Percentiles rank a stretch among this genome's conserved stretches.
Evolutionary conservation across 2,797 vertebrate genomes (phyloP).

Genomic region (Neomorphus geoffroyi): DNA sequence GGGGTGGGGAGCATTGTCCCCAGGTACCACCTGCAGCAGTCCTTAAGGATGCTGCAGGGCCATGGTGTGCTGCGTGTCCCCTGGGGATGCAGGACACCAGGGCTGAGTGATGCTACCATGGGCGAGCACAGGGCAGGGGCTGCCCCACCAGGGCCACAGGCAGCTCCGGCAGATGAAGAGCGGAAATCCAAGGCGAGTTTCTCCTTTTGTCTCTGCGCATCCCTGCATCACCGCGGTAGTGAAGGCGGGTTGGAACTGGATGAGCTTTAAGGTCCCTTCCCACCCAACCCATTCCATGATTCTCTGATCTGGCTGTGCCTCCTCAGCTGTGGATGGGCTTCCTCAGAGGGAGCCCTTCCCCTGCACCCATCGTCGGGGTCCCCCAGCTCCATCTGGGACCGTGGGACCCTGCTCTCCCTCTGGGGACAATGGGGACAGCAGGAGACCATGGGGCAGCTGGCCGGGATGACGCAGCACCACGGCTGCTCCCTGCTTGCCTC

Average conservation of each 20-base stretch:
- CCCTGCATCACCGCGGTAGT: rapidly evolving
- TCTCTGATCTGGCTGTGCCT: background rate
- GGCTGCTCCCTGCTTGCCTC: background rate
- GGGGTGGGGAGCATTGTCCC: background rate
- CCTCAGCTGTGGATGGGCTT: background rate
- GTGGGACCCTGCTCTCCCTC: background rate
- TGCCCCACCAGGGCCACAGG: background rate
- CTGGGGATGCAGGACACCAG: background rate
- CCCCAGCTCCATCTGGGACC: background rate
- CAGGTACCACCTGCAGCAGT: background rate
- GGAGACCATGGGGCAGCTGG: background rate
- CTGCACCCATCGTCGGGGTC: background rate
- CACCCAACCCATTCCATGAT: too few relatives aligned
- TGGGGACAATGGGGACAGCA: background rate
- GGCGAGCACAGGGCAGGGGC: background rate
- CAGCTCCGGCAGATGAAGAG: background rate
- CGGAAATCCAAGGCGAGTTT: background rate
- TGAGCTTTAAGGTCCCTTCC: too few relatives aligned
- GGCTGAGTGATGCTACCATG: rapidly evolving
- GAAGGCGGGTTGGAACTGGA: background rate
- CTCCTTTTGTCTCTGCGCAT: background rate
- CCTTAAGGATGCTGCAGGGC: background rate
- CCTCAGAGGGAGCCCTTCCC: background rate
- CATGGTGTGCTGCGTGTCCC: rapidly evolving
- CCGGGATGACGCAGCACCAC: background rate